phyloP scores from a whole-genome alignment of 2,797 vertebrate species.

The Pipistrellus pipistrellus region DNA sequence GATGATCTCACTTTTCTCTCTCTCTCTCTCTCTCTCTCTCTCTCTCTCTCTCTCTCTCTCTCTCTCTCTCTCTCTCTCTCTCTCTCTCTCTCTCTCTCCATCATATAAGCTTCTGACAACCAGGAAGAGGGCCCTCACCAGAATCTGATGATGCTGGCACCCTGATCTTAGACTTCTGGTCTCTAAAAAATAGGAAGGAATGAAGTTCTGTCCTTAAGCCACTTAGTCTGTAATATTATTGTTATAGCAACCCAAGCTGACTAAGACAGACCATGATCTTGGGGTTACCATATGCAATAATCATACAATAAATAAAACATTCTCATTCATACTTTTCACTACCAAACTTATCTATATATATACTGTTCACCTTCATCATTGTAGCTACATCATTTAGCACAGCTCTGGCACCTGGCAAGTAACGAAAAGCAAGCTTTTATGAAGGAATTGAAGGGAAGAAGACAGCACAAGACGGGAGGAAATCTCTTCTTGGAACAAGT shows the following conservation, averaged over 20 bases:
- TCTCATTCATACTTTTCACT: conserved; percentile 5
- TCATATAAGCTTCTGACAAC: neutral
- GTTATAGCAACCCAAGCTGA: neutral
- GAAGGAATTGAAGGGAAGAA: neutral
- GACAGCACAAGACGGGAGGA: neutral
- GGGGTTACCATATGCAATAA: neutral
- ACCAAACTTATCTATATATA: neutral
- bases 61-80: too few species aligned
- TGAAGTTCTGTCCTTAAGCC: neutral
- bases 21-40: neutral
- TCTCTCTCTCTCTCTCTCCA: neutral
- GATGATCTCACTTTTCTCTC: neutral
- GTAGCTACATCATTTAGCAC: neutral
- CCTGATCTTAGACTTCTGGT: neutral
- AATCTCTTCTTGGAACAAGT: conserved; percentile 31
- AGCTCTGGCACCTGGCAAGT: neutral
- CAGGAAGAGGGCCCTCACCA: neutral
- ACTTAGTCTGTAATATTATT: neutral
- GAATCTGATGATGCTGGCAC: neutral
- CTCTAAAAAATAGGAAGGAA: neutral
- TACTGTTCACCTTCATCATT: neutral
- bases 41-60: too few species aligned
- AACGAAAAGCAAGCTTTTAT: neutral
- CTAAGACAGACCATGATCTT: neutral
- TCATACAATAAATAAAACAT: neutral